Evolutionary conservation across 2,888 invertebrate genomes (phyloP).

Genomic region (Asteroscopus sphinx): DNA sequence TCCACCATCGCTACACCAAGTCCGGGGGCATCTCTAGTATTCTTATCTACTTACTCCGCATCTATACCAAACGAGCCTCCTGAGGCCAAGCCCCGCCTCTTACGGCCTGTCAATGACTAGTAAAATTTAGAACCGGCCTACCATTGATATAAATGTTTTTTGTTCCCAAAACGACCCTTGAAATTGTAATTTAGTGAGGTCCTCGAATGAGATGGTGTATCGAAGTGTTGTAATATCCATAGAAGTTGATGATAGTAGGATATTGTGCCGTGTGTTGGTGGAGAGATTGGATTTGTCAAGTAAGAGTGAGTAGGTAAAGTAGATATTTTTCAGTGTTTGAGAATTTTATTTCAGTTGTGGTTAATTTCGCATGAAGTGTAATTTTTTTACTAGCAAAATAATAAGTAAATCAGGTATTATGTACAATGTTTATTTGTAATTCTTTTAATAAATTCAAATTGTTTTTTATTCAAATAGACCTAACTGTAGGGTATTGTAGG

Average conservation of each 20-base stretch:
- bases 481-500: no score
- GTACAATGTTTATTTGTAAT: no score
- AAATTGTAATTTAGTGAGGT: constrained; percentile 86
- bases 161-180: constrained; percentile 88
- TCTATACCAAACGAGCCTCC: constrained; percentile 81
- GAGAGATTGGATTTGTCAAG: no score
- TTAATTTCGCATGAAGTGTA: no score
- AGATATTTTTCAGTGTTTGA: no score
- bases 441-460: no score
- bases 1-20: constrained; percentile 54
- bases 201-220: constrained; percentile 72
- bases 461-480: no score
- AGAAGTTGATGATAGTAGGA: constrained; percentile 33
- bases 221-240: constrained; percentile 62
- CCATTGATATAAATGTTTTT: constrained; percentile 90
- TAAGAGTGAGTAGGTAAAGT: no score
- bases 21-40: constrained; percentile 78
- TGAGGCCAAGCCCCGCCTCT: constrained; percentile 79
- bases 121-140: constrained; percentile 86
- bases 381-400: no score
- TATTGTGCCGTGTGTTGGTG: constrained; percentile 18
- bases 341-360: no score
- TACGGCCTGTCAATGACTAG: constrained; percentile 89
- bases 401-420: no score
- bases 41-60: constrained; percentile 84